Percentiles rank a stretch among this genome's conserved stretches.
Conservation (phyloP, 2,888 invertebrate species). For the Scaptodrosophila latifasciaeformis region DNA sequence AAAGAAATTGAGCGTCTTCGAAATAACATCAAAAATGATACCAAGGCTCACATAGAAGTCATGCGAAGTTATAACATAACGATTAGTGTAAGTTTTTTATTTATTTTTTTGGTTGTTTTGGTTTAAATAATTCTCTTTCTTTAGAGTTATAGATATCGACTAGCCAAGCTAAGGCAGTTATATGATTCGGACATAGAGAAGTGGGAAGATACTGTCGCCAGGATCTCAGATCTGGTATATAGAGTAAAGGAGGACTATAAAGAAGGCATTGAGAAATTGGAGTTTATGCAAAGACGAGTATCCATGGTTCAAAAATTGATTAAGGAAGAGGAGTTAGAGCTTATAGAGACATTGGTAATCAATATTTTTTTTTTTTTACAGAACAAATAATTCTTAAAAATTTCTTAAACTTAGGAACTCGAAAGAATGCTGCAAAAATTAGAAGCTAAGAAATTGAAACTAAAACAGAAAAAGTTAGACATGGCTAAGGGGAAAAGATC, state of each 20-base stretch:
- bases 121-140: not conserved
- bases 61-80: not conserved
- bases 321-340: too few relatives aligned
- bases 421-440: too few relatives aligned
- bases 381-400: too few relatives aligned
- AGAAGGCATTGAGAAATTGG: not conserved
- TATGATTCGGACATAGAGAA: constrained; percentile 3
- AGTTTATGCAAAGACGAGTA: constrained; percentile 21
- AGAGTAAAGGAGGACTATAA: constrained; percentile 1
- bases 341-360: too few relatives aligned
- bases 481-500: too few relatives aligned
- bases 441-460: too few relatives aligned
- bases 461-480: too few relatives aligned
- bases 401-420: too few relatives aligned
- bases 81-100: constrained; percentile 15
- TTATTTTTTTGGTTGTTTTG: too few relatives aligned
- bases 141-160: constrained; percentile 16
- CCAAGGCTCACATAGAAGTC: too few relatives aligned
- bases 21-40: not conserved
- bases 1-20: constrained; percentile 8
- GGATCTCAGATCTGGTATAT: not conserved
- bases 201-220: constrained; percentile 13
- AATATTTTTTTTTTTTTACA: too few relatives aligned
- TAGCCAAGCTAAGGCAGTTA: not conserved
- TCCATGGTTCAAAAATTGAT: constrained; percentile 6